Percentiles rank a stretch among this genome's conserved stretches.
Evolutionary conservation across 2,797 vertebrate species (phyloP).

Genomic region (Takifugu ocellatus): DNA sequence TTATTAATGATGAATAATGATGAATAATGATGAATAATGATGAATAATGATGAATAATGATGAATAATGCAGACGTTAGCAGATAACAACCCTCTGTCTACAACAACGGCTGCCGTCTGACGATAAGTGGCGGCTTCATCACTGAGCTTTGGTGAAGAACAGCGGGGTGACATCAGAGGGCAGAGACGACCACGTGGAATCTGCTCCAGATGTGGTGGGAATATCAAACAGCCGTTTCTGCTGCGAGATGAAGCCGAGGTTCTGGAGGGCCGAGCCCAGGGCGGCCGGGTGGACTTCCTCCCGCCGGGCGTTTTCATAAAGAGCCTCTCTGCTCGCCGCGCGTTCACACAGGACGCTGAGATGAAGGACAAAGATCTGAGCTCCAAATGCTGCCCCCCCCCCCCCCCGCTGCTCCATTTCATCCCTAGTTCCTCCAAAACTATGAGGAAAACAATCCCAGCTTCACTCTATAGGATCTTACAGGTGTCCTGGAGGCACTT

Average conservation of each 20-base stretch:
- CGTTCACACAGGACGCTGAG: constrained; percentile 39
- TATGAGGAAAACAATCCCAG: too few species aligned
- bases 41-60: constrained; percentile 10
- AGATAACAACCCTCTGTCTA: constrained; percentile 66
- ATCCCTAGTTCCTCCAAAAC: too few species aligned
- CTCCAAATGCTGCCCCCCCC: neutral
- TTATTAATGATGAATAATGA: too few species aligned
- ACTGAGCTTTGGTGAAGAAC: constrained; percentile 54
- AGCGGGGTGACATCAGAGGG: constrained; percentile 58
- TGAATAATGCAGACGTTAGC: constrained; percentile 71
- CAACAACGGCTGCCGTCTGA: constrained; percentile 57
- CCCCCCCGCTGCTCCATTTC: too few species aligned
- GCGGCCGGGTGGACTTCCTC: constrained; percentile 39
- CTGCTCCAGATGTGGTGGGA: constrained; percentile 47
- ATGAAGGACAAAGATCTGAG: constrained; percentile 43
- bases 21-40: too few species aligned
- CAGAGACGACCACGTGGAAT: constrained; percentile 44
- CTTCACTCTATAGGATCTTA: too few species aligned
- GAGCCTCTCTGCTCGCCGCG: constrained; percentile 25
- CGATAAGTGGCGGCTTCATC: constrained; percentile 68
- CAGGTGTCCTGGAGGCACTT: too few species aligned
- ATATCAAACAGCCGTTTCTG: constrained; percentile 50
- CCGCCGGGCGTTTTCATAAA: constrained; percentile 52
- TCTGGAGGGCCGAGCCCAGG: constrained; percentile 36
- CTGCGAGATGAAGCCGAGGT: constrained; percentile 34